These are phyloP conservation scores for Mellilla xanthometata DNA, from an alignment of 2,888 invertebrate genomes.

Conservation along the genomic window DNA sequence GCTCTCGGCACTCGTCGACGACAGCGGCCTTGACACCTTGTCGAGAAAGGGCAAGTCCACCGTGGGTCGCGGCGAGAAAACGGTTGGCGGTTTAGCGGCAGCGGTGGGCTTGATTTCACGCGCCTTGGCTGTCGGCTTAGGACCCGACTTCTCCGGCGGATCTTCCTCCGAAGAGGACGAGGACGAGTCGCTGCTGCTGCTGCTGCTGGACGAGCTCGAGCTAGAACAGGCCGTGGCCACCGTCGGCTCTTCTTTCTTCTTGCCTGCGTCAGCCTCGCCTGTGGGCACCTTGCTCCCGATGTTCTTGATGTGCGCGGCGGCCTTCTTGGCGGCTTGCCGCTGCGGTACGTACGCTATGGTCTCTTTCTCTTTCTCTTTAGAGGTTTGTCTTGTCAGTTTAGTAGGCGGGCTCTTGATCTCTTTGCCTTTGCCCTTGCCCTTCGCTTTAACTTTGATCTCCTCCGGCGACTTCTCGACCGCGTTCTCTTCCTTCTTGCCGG, in stretches of 20 bases:
- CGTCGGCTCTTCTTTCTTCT: conserved; percentile 60
- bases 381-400: conserved; percentile 73
- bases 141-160: conserved; percentile 28
- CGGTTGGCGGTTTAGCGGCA: conserved; percentile 54
- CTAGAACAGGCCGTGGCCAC: conserved; percentile 60
- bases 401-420: conserved; percentile 62
- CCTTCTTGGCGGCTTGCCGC: conserved; percentile 94
- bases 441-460: conserved; percentile 65
- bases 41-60: conserved; percentile 91
- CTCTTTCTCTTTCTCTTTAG: conserved; percentile 85
- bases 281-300: conserved; percentile 81
- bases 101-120: conserved; percentile 66
- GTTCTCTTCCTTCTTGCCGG: conserved; percentile 68
- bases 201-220: conserved; percentile 81
- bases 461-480: conserved; percentile 54
- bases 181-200: conserved; percentile 82
- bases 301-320: conserved; percentile 94
- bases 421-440: conserved; percentile 72
- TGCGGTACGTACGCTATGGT: conserved; percentile 93
- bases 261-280: conserved; percentile 58
- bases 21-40: conserved; percentile 88
- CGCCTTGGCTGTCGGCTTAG: conserved; percentile 67
- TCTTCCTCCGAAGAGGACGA: conserved; percentile 85
- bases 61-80: conserved; percentile 77
- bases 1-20: conserved; percentile 84